Base-by-base conservation (phyloP, 2,888 invertebrate species). In the Drosophila mercatorum region DNA sequence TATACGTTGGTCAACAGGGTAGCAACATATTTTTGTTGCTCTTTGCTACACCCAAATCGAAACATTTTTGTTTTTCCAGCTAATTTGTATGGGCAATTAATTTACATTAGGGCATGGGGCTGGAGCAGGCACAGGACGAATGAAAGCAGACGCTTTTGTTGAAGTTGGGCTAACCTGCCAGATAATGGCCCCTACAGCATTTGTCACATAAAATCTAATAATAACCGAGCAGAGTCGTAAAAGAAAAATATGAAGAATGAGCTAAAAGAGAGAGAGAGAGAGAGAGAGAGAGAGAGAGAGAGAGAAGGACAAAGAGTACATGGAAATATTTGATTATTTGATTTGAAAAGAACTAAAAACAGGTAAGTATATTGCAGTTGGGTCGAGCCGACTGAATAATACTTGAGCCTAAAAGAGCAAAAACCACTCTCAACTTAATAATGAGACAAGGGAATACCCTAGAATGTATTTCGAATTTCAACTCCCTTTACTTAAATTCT, bases 21-120 rank as follows among this genome's bases (percentile, higher is more conserved):
- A 44, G 11, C 44, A 41, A 57, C 62, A 68, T 12, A 38, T 40
- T 53, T 10, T n/a, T 53, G 22, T 40, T 53, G 34, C 43, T 68
- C 67, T 66, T 61, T 41, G 47, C 28, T 51, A 17, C 26, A n/a
- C 43, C 60, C 59, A 56, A 67, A 76, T 72, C 83, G 77, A 83
- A 75, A 70, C 58, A 75, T 57, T 69, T 68, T 72, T 66, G 68
- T 82, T 74, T 72, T 67, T 36, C 46, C 66, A 43, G 64, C 84
- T 88, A 88, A 89, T 88, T 88, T 88, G 80, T 72, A 74, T 74
- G 67, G 71, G 67, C 85, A 87, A 83, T 88, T 88, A 85, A 87
- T 85, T 88, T 81, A 68, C 66, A 81, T 81, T 79, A 79, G 78
- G 78, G 52, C 67, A 73, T 56, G 68, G 76, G 38, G 12, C 12